A percentile compares a stretch with the other conserved stretches of the same genome.
Evolutionary conservation across 35 echinoderm and acorn worm species (phyloP).

Genomic region (Ophiothrix spiculata): DNA sequence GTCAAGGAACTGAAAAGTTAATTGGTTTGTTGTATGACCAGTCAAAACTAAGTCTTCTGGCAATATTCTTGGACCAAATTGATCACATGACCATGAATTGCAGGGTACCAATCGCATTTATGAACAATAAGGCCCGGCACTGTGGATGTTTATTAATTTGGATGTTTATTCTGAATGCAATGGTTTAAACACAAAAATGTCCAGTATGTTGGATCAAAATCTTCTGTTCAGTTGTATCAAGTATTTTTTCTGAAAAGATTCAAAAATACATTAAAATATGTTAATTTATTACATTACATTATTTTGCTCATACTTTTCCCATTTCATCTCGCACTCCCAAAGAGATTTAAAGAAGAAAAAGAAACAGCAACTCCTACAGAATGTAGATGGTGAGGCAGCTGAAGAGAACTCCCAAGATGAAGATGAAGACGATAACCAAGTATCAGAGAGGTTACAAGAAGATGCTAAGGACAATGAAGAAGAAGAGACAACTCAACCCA

Average conservation of each 20-base stretch:
- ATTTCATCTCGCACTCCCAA: background rate
- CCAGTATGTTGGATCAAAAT: background rate
- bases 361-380: background rate
- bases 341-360: background rate
- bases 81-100: no score
- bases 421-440: background rate
- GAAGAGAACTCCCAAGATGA: background rate
- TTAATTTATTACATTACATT: background rate
- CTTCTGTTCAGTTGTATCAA: background rate
- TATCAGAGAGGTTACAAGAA: background rate
- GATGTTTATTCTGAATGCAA: background rate
- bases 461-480: slow-evolving; percentile 15
- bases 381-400: background rate
- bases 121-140: no score
- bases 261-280: background rate
- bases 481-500: background rate
- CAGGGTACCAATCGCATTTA: no score
- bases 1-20: no score
- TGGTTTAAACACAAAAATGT: background rate
- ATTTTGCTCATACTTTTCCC: background rate
- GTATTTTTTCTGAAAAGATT: background rate
- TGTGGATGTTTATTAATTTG: background rate
- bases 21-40: no score
- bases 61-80: no score
- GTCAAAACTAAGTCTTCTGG: no score